Base-by-base conservation (phyloP, 23 tunicate genomes). In the Trididemnum clinides region DNA sequence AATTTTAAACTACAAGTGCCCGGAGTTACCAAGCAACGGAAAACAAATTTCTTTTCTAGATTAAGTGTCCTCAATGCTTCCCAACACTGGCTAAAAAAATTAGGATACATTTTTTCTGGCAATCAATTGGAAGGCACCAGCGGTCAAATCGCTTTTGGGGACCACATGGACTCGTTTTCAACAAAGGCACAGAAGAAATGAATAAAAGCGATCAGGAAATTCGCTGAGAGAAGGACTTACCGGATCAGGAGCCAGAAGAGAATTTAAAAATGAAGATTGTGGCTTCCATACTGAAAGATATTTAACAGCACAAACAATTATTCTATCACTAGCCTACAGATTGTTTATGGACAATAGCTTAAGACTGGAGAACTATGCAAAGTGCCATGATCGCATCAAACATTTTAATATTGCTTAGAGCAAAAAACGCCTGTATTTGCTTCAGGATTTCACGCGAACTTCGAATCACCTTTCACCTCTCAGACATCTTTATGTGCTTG, bases 41-140 rank as follows among this genome's bases (percentile, higher is more conserved):
- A 31, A 29, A 51, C 34, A 2, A 78, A 78, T 18, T 78, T 51
- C 51, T 35, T 35, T 7, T 78, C 5, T 65, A 78, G 2, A 34
- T 78, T 35, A 6, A 2, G 4, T 78, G 83, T 51, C 66, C 83
- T 37, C 22, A 20, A 4, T 78, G 83, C 37, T 26, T 26, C 28
- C 83, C 83, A 1, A 23, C 19, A 29, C 29, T 78, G 18, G 28
- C 65, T 3, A 78, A 51, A 30, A n/a, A 65, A 66, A 5, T 12
- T 18, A 37, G 51, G 28, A 78, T 78, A 78, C 38, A 54, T 78
- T 54, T 34, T 78, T 26, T 35, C 66, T 12, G 83, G 83, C 1
- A 26, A 28, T 15, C 37, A 54, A 2, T 20, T 78, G 37, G 50
- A 34, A 15, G 36, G 57, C 6, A 1, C 28, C 28, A 29, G 80